A percentile compares a stretch with the other conserved stretches of the same genome.
These are phyloP conservation scores for Thymallus thymallus DNA, from an alignment of 2,113 vertebrate genomes.

Conservation along the genomic window DNA sequence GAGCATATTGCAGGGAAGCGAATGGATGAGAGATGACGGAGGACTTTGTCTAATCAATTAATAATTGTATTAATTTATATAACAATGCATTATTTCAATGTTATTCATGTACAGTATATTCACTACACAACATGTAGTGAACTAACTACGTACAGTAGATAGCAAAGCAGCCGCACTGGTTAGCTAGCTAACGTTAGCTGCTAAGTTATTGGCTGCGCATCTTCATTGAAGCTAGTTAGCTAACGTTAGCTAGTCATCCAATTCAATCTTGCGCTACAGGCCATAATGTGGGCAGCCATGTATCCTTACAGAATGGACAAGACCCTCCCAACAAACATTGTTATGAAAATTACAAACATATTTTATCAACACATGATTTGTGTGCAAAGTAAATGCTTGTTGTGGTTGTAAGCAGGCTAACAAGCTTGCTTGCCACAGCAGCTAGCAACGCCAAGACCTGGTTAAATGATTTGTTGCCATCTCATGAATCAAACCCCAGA, in stretches of 20 bases:
- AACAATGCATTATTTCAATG: neutral
- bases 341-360: neutral
- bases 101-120: neutral
- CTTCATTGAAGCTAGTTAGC: slow-evolving; percentile 9
- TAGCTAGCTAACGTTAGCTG: neutral
- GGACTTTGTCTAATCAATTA: slow-evolving; percentile 1
- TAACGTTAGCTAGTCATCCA: slow-evolving; percentile 5
- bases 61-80: neutral
- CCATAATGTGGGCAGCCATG: slow-evolving; percentile 5
- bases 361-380: neutral
- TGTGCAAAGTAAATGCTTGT: neutral
- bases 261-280: slow-evolving; percentile 17
- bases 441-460: neutral
- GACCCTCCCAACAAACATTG: neutral
- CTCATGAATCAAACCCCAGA: neutral
- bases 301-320: neutral
- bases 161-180: neutral
- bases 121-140: neutral
- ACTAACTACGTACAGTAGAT: neutral
- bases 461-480: neutral
- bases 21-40: slow-evolving; percentile 16
- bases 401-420: neutral
- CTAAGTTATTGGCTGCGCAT: slow-evolving; percentile 13
- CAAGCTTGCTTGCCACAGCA: neutral
- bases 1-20: slow-evolving; percentile 33